Base-by-base conservation (phyloP, 2,888 invertebrate genomes). In the Orchesellides sinensis region DNA sequence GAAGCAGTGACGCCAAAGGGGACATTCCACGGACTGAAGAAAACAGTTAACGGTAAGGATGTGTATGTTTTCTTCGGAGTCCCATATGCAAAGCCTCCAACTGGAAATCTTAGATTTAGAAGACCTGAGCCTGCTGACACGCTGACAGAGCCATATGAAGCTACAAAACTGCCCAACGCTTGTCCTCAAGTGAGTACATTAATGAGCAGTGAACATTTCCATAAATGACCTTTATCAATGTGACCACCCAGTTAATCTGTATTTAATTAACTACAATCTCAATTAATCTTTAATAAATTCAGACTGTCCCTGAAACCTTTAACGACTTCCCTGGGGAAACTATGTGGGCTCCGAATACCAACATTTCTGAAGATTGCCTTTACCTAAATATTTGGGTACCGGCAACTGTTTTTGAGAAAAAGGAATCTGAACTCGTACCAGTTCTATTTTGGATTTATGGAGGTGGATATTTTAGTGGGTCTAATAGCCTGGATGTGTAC, bases 51-150 rank as follows among this genome's bases (percentile, higher is more conserved):
- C 3, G 83, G 83, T 1, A 93, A 95, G 69, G 94, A 96, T 90
- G 95, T 97, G 25, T 96, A 96, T 90, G 94, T 95, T 66, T 97
- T 96, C 89, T 94, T 94, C 70, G 96, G 97, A 5, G 95, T 97
- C 85, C 97, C 97, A 17, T 97, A 96, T 89, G 97, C 97, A 5
- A 96, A 96, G 90, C 95, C 97, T 1, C 97, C 97, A 1, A 90
- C 96, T 40, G 96, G 96, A 6, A 85, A 89, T 70, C 92, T 96
- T 84, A 92, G 97, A 89, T 97, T 97, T 91, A 93, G 95, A 61
- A 94, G 94, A 88, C 97, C 97, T 14, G 94, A 95, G 68, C 95
- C 96, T 14, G 93, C 95, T 79, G 95, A 96, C 86, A 95, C 95
- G 0, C 96, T 96, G 96, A 94, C 94, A 89, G 93, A 96, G 8